Evolutionary conservation across 1,140 invertebrate genomes (phyloP).

Genomic region (Pogonognathellus flavescens): DNA sequence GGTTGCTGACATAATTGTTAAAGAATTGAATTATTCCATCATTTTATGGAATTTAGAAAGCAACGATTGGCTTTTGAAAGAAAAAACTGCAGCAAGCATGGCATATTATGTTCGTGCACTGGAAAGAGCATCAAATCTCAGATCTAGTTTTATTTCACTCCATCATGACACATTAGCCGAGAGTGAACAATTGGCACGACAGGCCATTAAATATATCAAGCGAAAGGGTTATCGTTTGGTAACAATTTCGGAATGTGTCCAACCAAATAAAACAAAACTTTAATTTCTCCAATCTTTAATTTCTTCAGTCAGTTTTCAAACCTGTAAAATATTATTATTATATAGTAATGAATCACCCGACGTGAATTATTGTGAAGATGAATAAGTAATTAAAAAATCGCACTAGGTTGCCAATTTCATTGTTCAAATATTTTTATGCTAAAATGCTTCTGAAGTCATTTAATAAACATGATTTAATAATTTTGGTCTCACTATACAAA

Average conservation of each 20-base stretch:
- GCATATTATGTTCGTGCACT: neutral
- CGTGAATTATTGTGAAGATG: no score
- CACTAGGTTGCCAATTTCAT: no score
- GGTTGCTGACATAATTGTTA: neutral
- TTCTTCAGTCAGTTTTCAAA: neutral
- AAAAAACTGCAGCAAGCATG: neutral
- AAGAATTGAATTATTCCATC: neutral
- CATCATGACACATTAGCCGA: neutral
- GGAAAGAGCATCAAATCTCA: neutral
- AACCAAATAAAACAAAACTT: neutral
- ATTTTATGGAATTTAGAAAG: neutral
- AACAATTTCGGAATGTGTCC: neutral
- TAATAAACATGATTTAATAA: no score
- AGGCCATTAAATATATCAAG: neutral
- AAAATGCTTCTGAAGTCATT: no score
- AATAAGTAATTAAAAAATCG: no score
- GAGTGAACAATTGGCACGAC: neutral
- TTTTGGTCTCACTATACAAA: no score
- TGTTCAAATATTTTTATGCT: no score
- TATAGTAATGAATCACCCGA: neutral
- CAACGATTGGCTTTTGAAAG: neutral
- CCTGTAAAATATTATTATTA: neutral
- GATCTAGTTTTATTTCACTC: conserved; percentile 13
- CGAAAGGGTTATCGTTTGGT: neutral
- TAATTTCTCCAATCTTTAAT: neutral